Base-by-base conservation (phyloP, 2,797 vertebrate genomes). In the Sebastes trivittatus region DNA sequence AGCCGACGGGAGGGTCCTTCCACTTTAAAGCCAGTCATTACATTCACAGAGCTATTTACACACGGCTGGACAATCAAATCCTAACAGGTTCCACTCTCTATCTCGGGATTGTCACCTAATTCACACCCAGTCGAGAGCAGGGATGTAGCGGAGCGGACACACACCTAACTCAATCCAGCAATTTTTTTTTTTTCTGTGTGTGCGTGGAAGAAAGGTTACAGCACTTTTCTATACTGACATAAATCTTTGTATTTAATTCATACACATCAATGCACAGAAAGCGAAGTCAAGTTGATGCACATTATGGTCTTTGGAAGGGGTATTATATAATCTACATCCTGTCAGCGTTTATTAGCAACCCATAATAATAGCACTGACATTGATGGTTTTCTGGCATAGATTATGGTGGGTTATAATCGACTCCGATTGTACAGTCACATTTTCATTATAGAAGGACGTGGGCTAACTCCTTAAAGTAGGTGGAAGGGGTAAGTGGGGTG, bases 1-100 rank as follows among this genome's bases (percentile, higher is more conserved):
- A 0, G 9, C 14, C 30, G 7, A 34, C 32, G 80, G 69, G 66
- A 77, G 64, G 67, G 75, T 84, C 27, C 22, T 75, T 74, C 34
- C 70, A 8, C 78, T 83, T 81, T 83, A 81, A 78, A 87, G 77
- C 25, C 36, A 1, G 29, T 80, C 67, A 72, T 83, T 89, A 78
- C 77, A 77, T 70, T 86, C 34, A 55, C 56, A 75, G 66, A 75
- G 64, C 82, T 87, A 69, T 80, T 71, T 78, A 78, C 73, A 80
- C 77, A 75, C 1, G 20, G 71, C 32, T 63, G 69, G 72, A 81
- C 77, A 76, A 80, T 83, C 77, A 65, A 68, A 78, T 59, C 68
- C 22, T 20, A 34, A 62, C 63, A 58, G 56, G 49, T 84, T 77
- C 64, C 67, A 27, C 60, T 75, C 60, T 63, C 61, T 72, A 22